phyloP scores from a whole-genome alignment of 1,140 invertebrate species.

The Sycophila sp. region DNA sequence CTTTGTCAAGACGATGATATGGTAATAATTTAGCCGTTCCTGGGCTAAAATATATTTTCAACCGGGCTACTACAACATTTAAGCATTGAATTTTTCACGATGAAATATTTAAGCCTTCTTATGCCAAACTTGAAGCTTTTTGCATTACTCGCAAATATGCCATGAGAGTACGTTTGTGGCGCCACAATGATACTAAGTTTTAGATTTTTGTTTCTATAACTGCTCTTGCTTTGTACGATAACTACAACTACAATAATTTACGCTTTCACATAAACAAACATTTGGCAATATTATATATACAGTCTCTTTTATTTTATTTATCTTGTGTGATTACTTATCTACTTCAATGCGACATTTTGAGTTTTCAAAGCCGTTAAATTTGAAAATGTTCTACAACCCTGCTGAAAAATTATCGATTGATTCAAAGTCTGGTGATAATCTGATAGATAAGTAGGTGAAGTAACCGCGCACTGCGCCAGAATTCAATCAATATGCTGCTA shows the following conservation, averaged over 20 bases:
- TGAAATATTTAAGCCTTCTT: too few relatives aligned
- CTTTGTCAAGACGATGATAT: neutral
- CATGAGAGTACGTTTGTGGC: too few relatives aligned
- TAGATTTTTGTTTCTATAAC: conserved; percentile 3
- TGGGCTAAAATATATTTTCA: too few relatives aligned
- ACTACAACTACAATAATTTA: neutral
- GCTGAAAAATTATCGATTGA: neutral
- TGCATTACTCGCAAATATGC: conserved; percentile 1
- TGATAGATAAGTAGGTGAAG: too few relatives aligned
- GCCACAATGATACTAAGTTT: neutral
- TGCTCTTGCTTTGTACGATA: neutral
- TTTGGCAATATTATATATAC: conserved; percentile 16
- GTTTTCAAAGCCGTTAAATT: neutral
- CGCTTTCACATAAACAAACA: conserved; percentile 5
- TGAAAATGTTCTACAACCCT: neutral
- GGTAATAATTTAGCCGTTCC: too few relatives aligned
- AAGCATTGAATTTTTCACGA: too few relatives aligned
- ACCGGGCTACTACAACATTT: too few relatives aligned
- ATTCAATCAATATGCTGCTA: too few relatives aligned
- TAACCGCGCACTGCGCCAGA: too few relatives aligned
- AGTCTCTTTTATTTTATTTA: neutral
- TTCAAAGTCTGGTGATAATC: too few relatives aligned
- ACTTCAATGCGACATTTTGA: neutral
- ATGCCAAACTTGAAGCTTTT: too few relatives aligned
- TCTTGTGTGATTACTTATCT: conserved; percentile 8